These are phyloP conservation scores for Petrocephalus schoutedeni DNA, from an alignment of 2,797 vertebrate genomes.

Conservation along the genomic window DNA sequence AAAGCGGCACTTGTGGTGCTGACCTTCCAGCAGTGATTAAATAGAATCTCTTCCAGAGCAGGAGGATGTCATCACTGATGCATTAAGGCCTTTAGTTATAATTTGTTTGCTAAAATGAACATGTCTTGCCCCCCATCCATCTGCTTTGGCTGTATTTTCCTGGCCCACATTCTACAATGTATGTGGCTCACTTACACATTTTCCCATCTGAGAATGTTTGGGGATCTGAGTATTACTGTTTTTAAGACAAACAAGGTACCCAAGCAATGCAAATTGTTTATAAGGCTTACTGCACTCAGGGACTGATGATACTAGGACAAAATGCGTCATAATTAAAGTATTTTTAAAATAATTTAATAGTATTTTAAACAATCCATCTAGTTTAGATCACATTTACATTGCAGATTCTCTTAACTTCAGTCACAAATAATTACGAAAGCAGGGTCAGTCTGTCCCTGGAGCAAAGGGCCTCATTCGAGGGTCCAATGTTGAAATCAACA, in stretches of 20 bases:
- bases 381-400: neutral
- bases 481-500: neutral
- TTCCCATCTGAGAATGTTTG: neutral
- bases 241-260: neutral
- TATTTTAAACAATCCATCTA: neutral
- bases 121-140: neutral
- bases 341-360: neutral
- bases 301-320: neutral
- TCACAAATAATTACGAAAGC: neutral
- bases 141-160: neutral
- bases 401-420: neutral
- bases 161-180: neutral
- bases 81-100: neutral
- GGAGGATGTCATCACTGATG: conserved; percentile 2
- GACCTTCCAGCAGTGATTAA: conserved; percentile 3
- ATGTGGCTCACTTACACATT: neutral
- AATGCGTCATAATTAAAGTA: neutral
- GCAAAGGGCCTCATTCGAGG: neutral
- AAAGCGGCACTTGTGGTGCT: neutral
- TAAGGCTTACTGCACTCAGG: neutral
- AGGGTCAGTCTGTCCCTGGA: neutral
- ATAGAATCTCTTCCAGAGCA: neutral
- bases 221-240: neutral
- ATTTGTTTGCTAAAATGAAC: neutral
- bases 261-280: neutral